These are phyloP conservation scores for Micromussa lordhowensis DNA, from an alignment of 92 coral and sea anemone species.

Conservation along the genomic window DNA sequence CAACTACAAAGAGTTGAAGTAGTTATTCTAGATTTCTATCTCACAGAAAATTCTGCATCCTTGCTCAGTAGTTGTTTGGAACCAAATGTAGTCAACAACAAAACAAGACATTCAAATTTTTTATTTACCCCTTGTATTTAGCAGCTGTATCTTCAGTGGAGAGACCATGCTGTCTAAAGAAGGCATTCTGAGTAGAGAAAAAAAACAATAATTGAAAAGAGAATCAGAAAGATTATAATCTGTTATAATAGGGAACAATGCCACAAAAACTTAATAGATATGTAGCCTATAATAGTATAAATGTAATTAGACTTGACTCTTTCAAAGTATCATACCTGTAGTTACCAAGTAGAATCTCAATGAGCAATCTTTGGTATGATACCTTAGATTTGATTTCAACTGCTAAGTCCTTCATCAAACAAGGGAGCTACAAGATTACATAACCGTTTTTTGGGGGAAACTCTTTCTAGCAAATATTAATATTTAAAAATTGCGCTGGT, in stretches of 20 bases:
- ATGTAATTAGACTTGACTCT: neutral
- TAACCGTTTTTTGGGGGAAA: neutral
- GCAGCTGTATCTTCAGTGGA: slow-evolving; percentile 90
- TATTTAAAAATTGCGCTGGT: slow-evolving; percentile 8
- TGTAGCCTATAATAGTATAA: too few species aligned
- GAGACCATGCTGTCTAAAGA: slow-evolving; percentile 95
- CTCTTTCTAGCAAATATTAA: slow-evolving; percentile 14
- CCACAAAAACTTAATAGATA: too few species aligned
- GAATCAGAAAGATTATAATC: too few species aligned
- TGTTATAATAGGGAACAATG: too few species aligned
- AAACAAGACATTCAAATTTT: neutral
- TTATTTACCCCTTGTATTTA: slow-evolving; percentile 86
- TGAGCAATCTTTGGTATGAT: neutral
- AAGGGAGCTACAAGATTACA: neutral
- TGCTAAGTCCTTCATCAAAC: neutral
- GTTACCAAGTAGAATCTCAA: neutral
- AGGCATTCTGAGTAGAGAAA: slow-evolving; percentile 78
- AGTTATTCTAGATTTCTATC: neutral
- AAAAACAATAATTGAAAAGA: neutral
- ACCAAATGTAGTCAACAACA: neutral
- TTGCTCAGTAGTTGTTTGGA: neutral
- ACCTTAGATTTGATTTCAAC: neutral
- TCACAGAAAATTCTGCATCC: neutral
- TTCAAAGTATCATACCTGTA: neutral
- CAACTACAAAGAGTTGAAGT: neutral